These are phyloP conservation scores for Halictus ligatus DNA, from an alignment of 2,888 invertebrate genomes.

Conservation along the genomic window DNA sequence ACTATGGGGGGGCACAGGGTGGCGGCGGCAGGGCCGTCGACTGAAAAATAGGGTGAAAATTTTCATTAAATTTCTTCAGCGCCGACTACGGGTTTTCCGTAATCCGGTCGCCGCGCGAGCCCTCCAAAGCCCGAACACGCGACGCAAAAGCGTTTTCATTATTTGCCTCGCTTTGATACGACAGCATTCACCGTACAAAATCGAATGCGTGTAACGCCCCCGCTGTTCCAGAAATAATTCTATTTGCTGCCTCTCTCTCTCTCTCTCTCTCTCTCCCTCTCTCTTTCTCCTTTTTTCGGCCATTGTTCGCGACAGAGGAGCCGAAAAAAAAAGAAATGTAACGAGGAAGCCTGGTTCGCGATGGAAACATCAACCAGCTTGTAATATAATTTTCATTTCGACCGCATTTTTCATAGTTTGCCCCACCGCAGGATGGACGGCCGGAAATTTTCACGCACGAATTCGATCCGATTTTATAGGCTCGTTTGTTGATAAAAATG, in stretches of 20 bases:
- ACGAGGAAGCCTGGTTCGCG: not conserved
- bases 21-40: not conserved
- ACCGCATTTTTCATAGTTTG: not conserved
- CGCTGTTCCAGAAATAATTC: constrained; percentile 49
- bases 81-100: constrained; percentile 15
- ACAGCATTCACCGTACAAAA: constrained; percentile 29
- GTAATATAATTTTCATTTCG: constrained; percentile 34
- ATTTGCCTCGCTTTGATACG: constrained; percentile 40
- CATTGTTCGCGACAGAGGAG: not conserved
- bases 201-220: constrained; percentile 24
- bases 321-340: not conserved
- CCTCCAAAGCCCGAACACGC: constrained; percentile 33
- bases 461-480: not conserved
- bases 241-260: constrained; percentile 21
- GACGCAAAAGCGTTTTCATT: constrained; percentile 48
- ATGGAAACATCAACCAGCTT: not conserved
- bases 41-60: constrained; percentile 19
- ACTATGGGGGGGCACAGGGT: not conserved
- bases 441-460: not conserved
- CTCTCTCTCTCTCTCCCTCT: constrained; percentile 7
- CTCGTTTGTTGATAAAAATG: not conserved
- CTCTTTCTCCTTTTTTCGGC: not conserved
- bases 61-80: constrained; percentile 32
- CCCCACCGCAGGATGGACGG: not conserved
- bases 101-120: constrained; percentile 10